Conservation (phyloP, 2,113 vertebrate genomes). For the Caretta caretta region DNA sequence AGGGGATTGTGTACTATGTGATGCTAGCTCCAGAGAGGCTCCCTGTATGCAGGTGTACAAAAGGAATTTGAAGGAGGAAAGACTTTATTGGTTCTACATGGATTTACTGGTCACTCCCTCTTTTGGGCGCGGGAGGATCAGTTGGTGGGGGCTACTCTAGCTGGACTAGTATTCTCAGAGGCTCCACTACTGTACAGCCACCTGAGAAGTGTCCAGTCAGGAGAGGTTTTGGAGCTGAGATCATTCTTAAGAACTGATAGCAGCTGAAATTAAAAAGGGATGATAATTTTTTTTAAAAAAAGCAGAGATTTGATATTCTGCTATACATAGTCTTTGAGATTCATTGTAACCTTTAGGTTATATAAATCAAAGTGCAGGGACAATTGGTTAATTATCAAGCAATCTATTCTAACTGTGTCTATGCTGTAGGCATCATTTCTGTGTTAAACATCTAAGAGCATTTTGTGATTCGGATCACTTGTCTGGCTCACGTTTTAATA, state of each 20-base stretch:
- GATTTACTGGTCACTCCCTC: background rate
- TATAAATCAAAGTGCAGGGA: background rate
- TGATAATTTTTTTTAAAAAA: background rate
- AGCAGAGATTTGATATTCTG: background rate
- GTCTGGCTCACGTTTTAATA: background rate
- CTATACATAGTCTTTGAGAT: accelerated
- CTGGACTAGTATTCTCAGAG: background rate
- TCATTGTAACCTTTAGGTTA: conserved; percentile 1
- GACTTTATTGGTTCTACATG: background rate
- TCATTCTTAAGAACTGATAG: background rate
- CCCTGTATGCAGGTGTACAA: background rate
- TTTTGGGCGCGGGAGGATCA: background rate
- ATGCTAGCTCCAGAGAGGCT: background rate
- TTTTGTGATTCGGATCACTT: conserved; percentile 16
- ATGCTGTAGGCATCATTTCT: background rate
- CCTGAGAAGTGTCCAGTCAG: background rate
- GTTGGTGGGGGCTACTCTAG: background rate
- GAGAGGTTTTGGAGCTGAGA: background rate
- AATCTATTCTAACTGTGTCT: background rate
- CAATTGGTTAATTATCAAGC: background rate
- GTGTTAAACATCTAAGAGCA: background rate
- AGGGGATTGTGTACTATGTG: background rate
- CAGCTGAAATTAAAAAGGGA: background rate
- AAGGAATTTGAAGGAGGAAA: background rate
- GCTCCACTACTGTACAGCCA: background rate